These are phyloP conservation scores for Cromileptes altivelis DNA, from an alignment of 2,113 vertebrate species.

Conservation along the genomic window DNA sequence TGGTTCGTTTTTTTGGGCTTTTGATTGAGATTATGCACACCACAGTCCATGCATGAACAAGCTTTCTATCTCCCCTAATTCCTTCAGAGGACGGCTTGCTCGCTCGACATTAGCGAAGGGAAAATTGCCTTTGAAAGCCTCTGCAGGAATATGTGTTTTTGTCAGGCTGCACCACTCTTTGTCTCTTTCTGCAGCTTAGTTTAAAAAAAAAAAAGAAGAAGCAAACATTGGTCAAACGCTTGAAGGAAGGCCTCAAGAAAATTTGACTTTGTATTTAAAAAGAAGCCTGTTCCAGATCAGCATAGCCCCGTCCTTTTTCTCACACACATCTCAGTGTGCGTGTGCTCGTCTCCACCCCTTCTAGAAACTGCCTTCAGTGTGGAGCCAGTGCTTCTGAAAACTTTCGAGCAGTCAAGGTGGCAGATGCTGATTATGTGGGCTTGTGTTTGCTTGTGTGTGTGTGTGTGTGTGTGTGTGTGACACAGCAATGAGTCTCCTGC, in stretches of 20 bases:
- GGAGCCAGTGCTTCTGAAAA: slow-evolving; percentile 24
- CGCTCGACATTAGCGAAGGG: slow-evolving; percentile 22
- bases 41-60: slow-evolving; percentile 10
- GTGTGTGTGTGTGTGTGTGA: not conserved
- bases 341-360: not conserved
- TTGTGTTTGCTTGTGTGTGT: not conserved
- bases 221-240: slow-evolving; percentile 11
- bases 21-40: slow-evolving; percentile 30
- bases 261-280: not conserved
- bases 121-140: slow-evolving; percentile 45
- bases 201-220: not conserved
- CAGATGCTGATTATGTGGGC: slow-evolving; percentile 15
- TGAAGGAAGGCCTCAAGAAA: slow-evolving; percentile 5
- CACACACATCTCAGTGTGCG: not conserved
- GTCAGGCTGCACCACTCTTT: not conserved
- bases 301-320: not conserved
- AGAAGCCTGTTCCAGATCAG: not conserved
- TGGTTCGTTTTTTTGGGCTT: slow-evolving; percentile 25
- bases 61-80: slow-evolving; percentile 27
- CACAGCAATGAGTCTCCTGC: slow-evolving; percentile 27
- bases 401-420: slow-evolving; percentile 2
- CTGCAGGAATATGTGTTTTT: slow-evolving; percentile 13
- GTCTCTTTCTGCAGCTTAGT: slow-evolving; percentile 20
- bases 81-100: slow-evolving; percentile 1
- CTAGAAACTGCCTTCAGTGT: not conserved